phyloP scores from a whole-genome alignment of 2,888 invertebrate genomes.

The Parnassius orleans region DNA sequence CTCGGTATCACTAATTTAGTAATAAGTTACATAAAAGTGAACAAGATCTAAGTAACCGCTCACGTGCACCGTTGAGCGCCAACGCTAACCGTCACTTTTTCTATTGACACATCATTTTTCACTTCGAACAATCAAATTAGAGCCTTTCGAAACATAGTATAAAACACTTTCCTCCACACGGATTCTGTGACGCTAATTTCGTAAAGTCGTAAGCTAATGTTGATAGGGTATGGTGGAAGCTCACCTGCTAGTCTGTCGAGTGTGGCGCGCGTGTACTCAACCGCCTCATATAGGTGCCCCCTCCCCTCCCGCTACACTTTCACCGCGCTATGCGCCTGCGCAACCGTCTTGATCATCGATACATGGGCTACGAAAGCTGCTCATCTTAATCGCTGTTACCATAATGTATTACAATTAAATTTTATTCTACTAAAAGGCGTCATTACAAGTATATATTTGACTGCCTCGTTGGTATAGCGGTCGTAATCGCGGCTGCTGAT shows the following conservation, averaged over 20 bases:
- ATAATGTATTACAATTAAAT: not conserved
- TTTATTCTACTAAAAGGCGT: no score
- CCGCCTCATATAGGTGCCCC: constrained; percentile 59
- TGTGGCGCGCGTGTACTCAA: constrained; percentile 65
- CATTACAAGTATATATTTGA: no score
- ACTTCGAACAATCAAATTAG: constrained; percentile 42
- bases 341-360: constrained; percentile 33
- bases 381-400: constrained; percentile 10
- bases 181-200: constrained; percentile 21
- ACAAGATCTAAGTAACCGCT: constrained; percentile 32
- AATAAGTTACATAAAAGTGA: constrained; percentile 39
- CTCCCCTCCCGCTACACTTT: constrained; percentile 52
- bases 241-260: constrained; percentile 66
- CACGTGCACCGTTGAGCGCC: constrained; percentile 34
- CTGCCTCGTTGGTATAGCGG: no score
- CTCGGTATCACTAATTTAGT: constrained; percentile 22
- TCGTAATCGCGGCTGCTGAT: no score
- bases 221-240: constrained; percentile 36
- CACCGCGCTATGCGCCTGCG: constrained; percentile 49
- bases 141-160: not conserved
- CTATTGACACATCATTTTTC: constrained; percentile 41
- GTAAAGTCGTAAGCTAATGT: constrained; percentile 15
- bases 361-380: constrained; percentile 29
- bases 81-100: constrained; percentile 40
- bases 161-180: constrained; percentile 14